Base-by-base conservation (phyloP, 2,113 vertebrate genomes). In the Cyanoliseus patagonus region DNA sequence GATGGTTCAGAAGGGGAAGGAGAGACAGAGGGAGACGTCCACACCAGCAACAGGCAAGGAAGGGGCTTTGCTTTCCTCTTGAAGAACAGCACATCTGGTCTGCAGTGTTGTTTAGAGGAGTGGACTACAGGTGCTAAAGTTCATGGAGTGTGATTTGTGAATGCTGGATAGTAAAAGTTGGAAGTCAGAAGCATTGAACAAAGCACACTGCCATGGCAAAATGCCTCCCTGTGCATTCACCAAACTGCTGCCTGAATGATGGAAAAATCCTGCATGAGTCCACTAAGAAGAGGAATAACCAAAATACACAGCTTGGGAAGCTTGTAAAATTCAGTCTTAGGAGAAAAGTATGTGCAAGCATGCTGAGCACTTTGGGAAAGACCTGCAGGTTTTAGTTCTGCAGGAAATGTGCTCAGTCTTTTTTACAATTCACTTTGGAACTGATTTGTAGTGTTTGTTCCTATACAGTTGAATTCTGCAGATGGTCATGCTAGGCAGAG, bases 1-100 rank as follows among this genome's bases (percentile, higher is more conserved):
- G 99, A 99, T 22, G 99, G 99, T 17, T 99, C 99, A 0, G 98
- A 98, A 93, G 99, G 99, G 2, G 99, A 99, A 97, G 99, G 97
- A 10, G 99, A 99, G 93, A 98, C 98, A 0, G 99, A 99, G 88
- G 99, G 99, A 17, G 99, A 99, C 3, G 98, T 99, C 73, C 99
- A 99, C 96, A 99, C 98, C 80, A 99, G 99, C 98, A 99, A 99
- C 98, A 99, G 99, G 99, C 98, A 94, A 96, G 97, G 28, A 94
- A 96, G 97, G 24, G 39, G 16, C 42, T 55, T 80, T 51, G 41
- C 31, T 30, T 55, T 92, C 10, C 69, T 47, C 20, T 25, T 46
- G 10, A 9, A 9, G 18, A 17, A 10, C 0, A 52, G 3, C 28
- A 1, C 2, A 0, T 59, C 12, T 67, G 46, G 20, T 44, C 53